These are phyloP conservation scores for Podarcis cretensis DNA, from an alignment of 2,113 vertebrate species.

Conservation along the genomic window DNA sequence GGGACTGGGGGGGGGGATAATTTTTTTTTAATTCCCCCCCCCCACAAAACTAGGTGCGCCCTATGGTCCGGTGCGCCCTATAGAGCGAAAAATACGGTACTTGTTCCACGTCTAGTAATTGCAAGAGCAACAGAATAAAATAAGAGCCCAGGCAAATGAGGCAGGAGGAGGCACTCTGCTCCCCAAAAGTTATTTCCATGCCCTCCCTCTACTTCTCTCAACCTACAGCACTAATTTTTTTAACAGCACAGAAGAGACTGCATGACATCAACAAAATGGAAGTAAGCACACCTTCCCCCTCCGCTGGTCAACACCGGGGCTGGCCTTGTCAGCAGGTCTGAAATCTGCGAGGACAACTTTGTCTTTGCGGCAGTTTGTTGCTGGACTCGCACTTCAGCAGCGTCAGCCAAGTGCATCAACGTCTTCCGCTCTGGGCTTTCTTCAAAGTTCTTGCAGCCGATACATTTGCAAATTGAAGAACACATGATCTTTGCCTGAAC, in stretches of 20 bases:
- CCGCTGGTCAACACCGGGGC: constrained; percentile 86
- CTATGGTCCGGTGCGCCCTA: no score
- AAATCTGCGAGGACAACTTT: constrained; percentile 97
- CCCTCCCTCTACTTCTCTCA: not conserved
- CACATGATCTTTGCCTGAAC: constrained; percentile 99
- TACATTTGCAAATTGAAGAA: constrained; percentile 97
- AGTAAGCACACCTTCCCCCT: constrained; percentile 87
- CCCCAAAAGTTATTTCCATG: no score
- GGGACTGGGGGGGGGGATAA: no score
- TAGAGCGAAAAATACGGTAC: no score
- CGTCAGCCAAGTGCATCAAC: constrained; percentile 96
- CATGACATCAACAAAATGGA: not conserved
- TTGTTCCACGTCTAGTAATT: not conserved
- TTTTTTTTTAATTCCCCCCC: no score
- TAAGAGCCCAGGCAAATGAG: no score
- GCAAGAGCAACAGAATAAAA: not conserved
- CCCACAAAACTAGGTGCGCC: no score
- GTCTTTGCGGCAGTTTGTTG: constrained; percentile 98
- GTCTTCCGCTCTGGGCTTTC: constrained; percentile 98
- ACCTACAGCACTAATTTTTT: not conserved
- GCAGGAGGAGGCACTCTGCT: not conserved
- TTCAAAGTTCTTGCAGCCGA: constrained; percentile 99
- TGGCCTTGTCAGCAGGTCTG: constrained; percentile 92
- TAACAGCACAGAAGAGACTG: no score
- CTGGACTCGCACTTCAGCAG: constrained; percentile 95